Evolutionary conservation across 2,797 vertebrate genomes (phyloP), one percentile per base, ranked within the genome.

Genomic region (Xiphophorus birchmanni): DNA sequence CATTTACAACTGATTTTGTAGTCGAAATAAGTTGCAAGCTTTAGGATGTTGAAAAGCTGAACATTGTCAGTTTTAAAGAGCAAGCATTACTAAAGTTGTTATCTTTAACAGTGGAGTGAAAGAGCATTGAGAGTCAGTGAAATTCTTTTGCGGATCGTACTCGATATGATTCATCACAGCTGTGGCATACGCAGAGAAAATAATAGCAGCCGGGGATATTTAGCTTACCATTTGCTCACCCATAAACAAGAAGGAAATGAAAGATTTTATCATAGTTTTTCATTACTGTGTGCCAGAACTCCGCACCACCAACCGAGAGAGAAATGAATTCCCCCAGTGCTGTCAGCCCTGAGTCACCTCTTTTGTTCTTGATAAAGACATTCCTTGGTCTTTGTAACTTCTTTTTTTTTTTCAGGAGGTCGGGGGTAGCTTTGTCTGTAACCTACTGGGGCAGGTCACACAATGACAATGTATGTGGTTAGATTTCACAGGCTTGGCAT

Each of bases 351-450:
- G 88, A 95, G 91, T 94, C 93, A 95, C 92, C 86, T 86, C 92
- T 82, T 96, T 96, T 96, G 95, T 96, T 94, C 92, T 48, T 73
- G 88, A 94, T 95, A 94, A 96, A 95, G 94, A 94, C 93, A 94
- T 95, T 95, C 93, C 93, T 92, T 84, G 82, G 89, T 94, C 95
- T 95, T 95, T 95, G 93, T 94, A 94, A 92, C 90, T 89, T 90
- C 87, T 84, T 83, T 80, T 77, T 84, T 80, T 78, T 86, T 74
- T 73, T 26, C 86, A 86, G 88, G 77, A 91, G 91, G 87, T 94
- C 87, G 88, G 85, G 85, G 86, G 90, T 88, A 86, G 77, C 92
- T 93, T 92, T 93, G 91, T 95, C 91, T 88, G 83, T 82, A 87
- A 91, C 90, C 85, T 90, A 83, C 93, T 92, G 89, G 89, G 90